Base-by-base conservation (phyloP, 2,113 vertebrate species). In the Scatophagus argus region DNA sequence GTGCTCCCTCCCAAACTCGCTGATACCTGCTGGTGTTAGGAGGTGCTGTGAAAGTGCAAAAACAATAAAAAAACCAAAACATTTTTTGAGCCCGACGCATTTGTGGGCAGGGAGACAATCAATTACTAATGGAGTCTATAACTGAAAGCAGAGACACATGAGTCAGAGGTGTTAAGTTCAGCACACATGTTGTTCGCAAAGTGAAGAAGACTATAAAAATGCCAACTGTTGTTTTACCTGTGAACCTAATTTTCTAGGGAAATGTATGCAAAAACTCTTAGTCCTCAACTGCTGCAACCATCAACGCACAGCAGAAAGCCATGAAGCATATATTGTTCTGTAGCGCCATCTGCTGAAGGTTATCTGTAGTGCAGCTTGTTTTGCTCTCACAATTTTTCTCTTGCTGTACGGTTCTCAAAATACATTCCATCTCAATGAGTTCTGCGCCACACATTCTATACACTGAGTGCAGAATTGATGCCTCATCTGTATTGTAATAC, bases 121-220 rank as follows among this genome's bases (percentile, higher is more conserved):
- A 84, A 82, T 89, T 79, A 85, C 59, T 90, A 81, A 90, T 83
- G 75, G 84, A 81, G 82, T 77, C 77, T 82, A 83, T 67, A 78
- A 83, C 72, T 69, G 70, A 80, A 68, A 86, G 73, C 66, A 68
- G 71, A 78, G 79, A 39, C 54, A 10, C 52, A 14, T 66, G 78
- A 62, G 41, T 79, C 62, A 29, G 65, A 82, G 82, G 75, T 79
- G 82, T 59, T 77, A 65, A 79, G 80, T 83, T 89, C 55, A 61
- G 38, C 79, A 65, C 62, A 63, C 46, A 23, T 71, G 63, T 77
- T 66, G 63, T 63, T 87, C 69, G 54, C 34, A 12, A 41, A 61
- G 61, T 6, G 71, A 70, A 25, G 60, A 46, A 0, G 17, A 39
- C 38, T 36, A 27, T 74, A 31, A 75, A 86, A 82, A 69, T 25